Evolutionary conservation across 2,113 vertebrate genomes (phyloP).

Genomic region (Silurus meridionalis): DNA sequence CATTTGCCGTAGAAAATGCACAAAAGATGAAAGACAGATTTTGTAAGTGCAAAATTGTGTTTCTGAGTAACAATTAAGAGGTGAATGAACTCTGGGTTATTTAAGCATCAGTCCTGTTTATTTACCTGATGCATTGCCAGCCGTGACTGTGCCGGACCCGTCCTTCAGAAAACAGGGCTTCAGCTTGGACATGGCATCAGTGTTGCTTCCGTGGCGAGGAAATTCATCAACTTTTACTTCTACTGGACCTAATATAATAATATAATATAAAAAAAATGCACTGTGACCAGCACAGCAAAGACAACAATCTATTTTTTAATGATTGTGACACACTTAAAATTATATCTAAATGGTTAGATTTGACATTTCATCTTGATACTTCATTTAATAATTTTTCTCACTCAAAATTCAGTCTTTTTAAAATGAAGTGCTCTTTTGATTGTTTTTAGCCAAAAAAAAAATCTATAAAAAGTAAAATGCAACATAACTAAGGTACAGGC

Average conservation of each 20-base stretch:
- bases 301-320: not conserved
- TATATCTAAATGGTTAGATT: too few relatives aligned
- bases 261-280: not conserved
- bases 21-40: not conserved
- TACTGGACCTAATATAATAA: conserved; percentile 74
- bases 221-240: conserved; percentile 89
- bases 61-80: not conserved
- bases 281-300: not conserved
- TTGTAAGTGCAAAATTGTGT: not conserved
- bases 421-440: not conserved
- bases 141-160: conserved; percentile 85
- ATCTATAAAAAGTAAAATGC: not conserved
- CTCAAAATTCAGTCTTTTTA: not conserved
- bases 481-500: not conserved
- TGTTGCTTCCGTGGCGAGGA: conserved; percentile 85
- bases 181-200: conserved; percentile 83
- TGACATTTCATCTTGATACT: too few relatives aligned
- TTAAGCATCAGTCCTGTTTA: not conserved
- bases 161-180: conserved; percentile 88
- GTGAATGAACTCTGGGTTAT: not conserved
- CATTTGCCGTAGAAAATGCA: not conserved
- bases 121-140: conserved; percentile 92
- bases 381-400: too few relatives aligned
- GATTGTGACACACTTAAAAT: not conserved
- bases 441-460: not conserved